These are phyloP conservation scores for Thunnus maccoyii DNA, from an alignment of 2,113 vertebrate species.

Conservation along the genomic window DNA sequence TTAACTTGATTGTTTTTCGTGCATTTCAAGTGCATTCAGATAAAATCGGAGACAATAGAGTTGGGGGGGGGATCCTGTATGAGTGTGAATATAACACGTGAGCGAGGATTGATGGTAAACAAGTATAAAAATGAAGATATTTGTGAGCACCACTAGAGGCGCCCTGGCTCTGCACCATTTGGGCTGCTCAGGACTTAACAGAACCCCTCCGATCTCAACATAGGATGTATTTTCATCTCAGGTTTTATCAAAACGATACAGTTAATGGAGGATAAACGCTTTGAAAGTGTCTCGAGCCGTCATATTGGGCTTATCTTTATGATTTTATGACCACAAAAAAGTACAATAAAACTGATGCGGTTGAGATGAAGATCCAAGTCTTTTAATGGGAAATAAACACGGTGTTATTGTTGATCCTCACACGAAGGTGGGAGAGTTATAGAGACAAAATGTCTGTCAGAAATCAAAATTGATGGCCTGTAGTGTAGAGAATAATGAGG, in stretches of 20 bases:
- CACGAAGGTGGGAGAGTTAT: not conserved
- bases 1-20: not conserved
- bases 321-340: not conserved
- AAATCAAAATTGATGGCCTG: not conserved
- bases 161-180: slow-evolving; percentile 75
- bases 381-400: not conserved
- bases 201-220: not conserved
- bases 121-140: slow-evolving; percentile 58
- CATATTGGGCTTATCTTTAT: no score
- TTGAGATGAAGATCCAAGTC: not conserved
- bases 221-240: not conserved
- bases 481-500: not conserved
- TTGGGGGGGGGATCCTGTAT: not conserved
- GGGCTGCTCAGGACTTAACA: not conserved
- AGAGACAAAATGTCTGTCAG: not conserved
- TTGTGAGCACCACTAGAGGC: slow-evolving; percentile 68
- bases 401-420: not conserved
- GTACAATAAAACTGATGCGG: not conserved
- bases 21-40: not conserved
- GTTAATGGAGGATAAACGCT: not conserved
- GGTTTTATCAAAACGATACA: not conserved
- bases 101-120: slow-evolving; percentile 79
- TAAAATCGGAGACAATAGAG: slow-evolving; percentile 18
- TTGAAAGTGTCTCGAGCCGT: not conserved
- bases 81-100: slow-evolving; percentile 61